Evolutionary conservation across 2,888 invertebrate species (phyloP).

Genomic region (Ctena decussata): DNA sequence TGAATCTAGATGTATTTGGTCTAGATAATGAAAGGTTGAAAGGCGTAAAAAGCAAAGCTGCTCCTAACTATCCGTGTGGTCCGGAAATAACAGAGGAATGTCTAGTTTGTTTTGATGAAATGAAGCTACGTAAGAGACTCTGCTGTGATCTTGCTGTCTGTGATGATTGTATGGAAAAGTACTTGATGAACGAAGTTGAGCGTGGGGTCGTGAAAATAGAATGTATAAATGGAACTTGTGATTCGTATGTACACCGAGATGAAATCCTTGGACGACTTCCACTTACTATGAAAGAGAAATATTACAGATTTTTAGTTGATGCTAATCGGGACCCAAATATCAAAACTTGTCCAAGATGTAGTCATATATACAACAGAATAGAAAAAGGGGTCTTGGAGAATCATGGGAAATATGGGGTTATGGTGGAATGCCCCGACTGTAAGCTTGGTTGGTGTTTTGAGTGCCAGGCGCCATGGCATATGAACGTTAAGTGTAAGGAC

Average conservation of each 20-base stretch:
- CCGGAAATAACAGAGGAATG: slow-evolving; percentile 74
- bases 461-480: slow-evolving; percentile 87
- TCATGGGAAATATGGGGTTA: slow-evolving; percentile 63
- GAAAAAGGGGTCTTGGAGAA: neutral
- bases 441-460: slow-evolving; percentile 86
- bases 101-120: slow-evolving; percentile 81
- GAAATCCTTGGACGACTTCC: slow-evolving; percentile 84
- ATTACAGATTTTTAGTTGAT: slow-evolving; percentile 83
- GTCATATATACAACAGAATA: slow-evolving; percentile 56
- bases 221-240: slow-evolving; percentile 83
- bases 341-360: slow-evolving; percentile 87
- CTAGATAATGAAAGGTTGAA: neutral
- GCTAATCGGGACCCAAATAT: slow-evolving; percentile 84
- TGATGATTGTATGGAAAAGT: slow-evolving; percentile 82
- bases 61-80: slow-evolving; percentile 62
- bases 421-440: slow-evolving; percentile 84
- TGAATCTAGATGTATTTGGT: neutral
- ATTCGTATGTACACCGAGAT: slow-evolving; percentile 82
- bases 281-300: slow-evolving; percentile 81
- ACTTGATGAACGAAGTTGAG: slow-evolving; percentile 80
- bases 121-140: slow-evolving; percentile 75
- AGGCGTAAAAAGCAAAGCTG: neutral
- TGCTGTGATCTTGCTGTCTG: slow-evolving; percentile 86
- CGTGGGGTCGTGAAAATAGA: slow-evolving; percentile 83
- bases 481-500: slow-evolving; percentile 85